Evolutionary conservation across 2,797 vertebrate genomes (phyloP), one percentile per base, ranked within the genome.

Genomic region (Acrocephalus scirpaceus): DNA sequence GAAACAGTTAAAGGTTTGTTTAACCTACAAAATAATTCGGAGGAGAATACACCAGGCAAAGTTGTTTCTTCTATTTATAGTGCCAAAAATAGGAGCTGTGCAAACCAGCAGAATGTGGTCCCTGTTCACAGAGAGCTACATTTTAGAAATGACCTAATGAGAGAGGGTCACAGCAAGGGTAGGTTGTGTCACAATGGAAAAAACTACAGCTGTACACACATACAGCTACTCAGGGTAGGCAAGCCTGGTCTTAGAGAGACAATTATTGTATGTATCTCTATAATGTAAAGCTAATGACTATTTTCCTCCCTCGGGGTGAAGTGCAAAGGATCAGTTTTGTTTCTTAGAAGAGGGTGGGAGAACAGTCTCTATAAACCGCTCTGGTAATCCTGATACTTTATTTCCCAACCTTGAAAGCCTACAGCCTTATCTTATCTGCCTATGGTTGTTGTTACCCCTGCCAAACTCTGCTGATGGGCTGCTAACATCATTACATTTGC

Each of bases 1-100:
- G 90, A 87, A 93, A 93, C 71, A 47, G 93, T 92, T 93, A 90
- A 96, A 85, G 79, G 90, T 94, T 96, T 96, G 88, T 91, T 93
- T 96, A 96, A 95, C 91, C 88, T 86, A 90, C 69, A 40, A 71
- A 92, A 79, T 57, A 67, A 88, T 78, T 90, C 0, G 13, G 72
- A 80, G 80, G 86, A 57, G 85, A 80, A 56, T 25, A 30, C 0
- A 3, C 61, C 57, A 9, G 11, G 70, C 50, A 64, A 76, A 86
- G 74, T 50, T 19, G 48, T 51, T 88, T 58, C 20, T 83, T 84
- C 76, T 96, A 64, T 93, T 89, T 90, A 62, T 61, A 71, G 79
- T 5, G 71, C 42, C 29, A 50, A 88, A 95, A 94, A 30, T 11
- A 87, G 65, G 67, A 93, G 90, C 64, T 76, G 25, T 78, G 80